These are phyloP conservation scores for Coryphaenoides rupestris DNA, from an alignment of 2,113 vertebrate genomes.

Conservation along the genomic window DNA sequence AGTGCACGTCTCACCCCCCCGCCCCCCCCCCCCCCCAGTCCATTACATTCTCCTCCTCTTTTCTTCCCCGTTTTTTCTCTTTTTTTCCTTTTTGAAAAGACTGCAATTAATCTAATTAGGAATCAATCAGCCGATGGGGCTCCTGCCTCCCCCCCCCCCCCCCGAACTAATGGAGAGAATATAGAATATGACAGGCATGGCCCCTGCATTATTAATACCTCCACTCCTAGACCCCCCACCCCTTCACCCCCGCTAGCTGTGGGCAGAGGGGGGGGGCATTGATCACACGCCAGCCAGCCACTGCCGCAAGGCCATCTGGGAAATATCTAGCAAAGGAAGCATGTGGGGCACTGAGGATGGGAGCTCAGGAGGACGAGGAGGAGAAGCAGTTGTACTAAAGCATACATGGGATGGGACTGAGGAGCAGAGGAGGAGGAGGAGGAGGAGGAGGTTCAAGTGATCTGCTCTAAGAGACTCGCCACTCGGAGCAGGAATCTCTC, in stretches of 20 bases:
- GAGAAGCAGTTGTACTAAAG: slow-evolving; percentile 3
- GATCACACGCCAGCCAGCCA: slow-evolving; percentile 63
- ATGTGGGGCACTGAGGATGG: neutral
- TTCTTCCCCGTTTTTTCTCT: slow-evolving; percentile 11
- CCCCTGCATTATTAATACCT: slow-evolving; percentile 77
- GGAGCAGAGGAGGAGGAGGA: slow-evolving; percentile 10
- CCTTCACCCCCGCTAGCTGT: slow-evolving; percentile 27
- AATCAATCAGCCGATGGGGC: slow-evolving; percentile 70
- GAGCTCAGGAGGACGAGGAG: neutral
- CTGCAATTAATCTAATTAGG: slow-evolving; percentile 76
- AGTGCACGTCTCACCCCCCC: neutral
- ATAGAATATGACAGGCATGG: slow-evolving; percentile 67
- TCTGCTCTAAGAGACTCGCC: slow-evolving; percentile 13
- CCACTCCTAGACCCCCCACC: slow-evolving; percentile 59
- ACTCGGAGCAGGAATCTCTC: slow-evolving; percentile 6
- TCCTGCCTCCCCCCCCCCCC: slow-evolving; percentile 47
- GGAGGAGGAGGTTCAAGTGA: slow-evolving; percentile 13
- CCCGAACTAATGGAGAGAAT: slow-evolving; percentile 68
- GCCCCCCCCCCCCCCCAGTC: slow-evolving; percentile 30
- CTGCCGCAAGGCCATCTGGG: slow-evolving; percentile 30
- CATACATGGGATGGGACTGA: too few species aligned
- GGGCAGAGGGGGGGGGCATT: slow-evolving; percentile 52
- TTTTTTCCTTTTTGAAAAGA: slow-evolving; percentile 32
- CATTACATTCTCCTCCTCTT: slow-evolving; percentile 46
- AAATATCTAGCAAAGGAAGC: slow-evolving; percentile 21